Percentiles rank a stretch among this genome's conserved stretches.
phyloP scores from a whole-genome alignment of 2,888 invertebrate species.

The Melolontha melolontha region DNA sequence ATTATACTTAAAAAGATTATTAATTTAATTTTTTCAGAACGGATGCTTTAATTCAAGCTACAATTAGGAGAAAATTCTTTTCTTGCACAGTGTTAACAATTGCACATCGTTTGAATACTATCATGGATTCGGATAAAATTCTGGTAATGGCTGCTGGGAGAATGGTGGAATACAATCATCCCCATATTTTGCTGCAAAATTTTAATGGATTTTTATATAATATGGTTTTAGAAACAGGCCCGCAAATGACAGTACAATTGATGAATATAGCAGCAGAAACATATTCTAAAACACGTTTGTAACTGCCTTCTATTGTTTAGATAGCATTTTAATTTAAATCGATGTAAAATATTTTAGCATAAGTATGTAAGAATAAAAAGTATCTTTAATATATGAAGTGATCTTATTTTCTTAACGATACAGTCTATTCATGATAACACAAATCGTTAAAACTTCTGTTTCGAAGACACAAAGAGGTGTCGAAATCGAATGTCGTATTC shows the following conservation, averaged over 20 bases:
- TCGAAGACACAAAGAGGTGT: too few relatives aligned
- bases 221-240: constrained; percentile 61
- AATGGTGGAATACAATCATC: constrained; percentile 68
- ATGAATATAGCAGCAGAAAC: constrained; percentile 45
- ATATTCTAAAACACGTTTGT: constrained; percentile 32
- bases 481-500: too few relatives aligned
- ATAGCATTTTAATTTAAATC: background rate
- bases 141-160: constrained; percentile 70
- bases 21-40: constrained; percentile 67
- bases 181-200: constrained; percentile 62
- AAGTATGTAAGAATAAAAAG: too few relatives aligned
- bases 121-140: constrained; percentile 86
- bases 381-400: too few relatives aligned
- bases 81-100: constrained; percentile 85
- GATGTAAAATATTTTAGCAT: background rate
- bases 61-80: constrained; percentile 79
- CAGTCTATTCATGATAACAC: too few relatives aligned
- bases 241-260: constrained; percentile 52
- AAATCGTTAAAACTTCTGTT: too few relatives aligned
- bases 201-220: constrained; percentile 55
- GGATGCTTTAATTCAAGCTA: constrained; percentile 79
- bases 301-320: background rate
- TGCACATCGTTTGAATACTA: constrained; percentile 84
- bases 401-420: too few relatives aligned
- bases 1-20: too few relatives aligned